Percentiles rank a stretch among this genome's conserved stretches.
Conservation (phyloP, 2,113 vertebrate species). For the Mormyrus iriodes region DNA sequence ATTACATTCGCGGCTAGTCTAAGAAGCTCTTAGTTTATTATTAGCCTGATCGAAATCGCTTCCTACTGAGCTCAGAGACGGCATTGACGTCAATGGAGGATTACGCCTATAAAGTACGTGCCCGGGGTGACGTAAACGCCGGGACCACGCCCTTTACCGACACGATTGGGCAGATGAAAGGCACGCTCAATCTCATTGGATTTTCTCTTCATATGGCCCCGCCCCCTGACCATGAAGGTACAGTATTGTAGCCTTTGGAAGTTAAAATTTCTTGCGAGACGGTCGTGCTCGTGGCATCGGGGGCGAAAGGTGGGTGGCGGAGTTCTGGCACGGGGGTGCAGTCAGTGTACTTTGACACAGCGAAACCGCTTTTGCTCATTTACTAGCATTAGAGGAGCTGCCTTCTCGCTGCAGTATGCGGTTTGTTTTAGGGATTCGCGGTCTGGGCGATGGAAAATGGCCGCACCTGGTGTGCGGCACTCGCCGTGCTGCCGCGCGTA, state of each 20-base stretch:
- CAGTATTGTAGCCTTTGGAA: neutral
- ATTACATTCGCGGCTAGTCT: neutral
- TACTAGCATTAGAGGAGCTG: neutral
- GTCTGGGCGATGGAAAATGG: neutral
- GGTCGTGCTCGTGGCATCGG: neutral
- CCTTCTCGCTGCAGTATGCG: neutral
- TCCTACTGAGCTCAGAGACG: conserved; percentile 7
- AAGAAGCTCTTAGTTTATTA: neutral
- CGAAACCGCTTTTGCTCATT: neutral
- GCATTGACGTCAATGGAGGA: conserved; percentile 49
- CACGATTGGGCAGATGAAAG: conserved; percentile 30
- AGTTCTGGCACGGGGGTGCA: neutral
- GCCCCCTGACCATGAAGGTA: neutral
- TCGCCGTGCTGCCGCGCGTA: neutral
- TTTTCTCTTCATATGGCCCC: neutral
- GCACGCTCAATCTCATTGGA: conserved; percentile 11
- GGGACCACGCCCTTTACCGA: neutral
- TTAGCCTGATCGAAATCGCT: neutral
- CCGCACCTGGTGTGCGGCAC: neutral
- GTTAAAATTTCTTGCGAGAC: neutral
- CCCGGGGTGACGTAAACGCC: conserved; percentile 16
- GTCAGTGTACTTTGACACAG: neutral
- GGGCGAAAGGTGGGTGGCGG: neutral
- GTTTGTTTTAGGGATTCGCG: neutral
- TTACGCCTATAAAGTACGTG: conserved; percentile 29